phyloP scores from a whole-genome alignment of 2,888 invertebrate species.

The Caenorhabditis uteleia region DNA sequence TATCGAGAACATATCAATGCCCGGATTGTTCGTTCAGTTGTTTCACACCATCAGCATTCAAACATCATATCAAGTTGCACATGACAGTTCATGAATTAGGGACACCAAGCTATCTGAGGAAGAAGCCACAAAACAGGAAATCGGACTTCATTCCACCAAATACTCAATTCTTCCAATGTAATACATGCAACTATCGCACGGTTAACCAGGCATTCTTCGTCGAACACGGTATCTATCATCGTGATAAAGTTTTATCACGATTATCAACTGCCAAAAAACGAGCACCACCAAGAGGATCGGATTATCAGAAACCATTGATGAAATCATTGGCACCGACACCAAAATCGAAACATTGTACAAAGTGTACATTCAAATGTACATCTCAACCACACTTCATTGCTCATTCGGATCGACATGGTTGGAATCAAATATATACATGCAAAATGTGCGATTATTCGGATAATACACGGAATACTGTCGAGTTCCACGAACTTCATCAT shows the following conservation, averaged over 20 bases:
- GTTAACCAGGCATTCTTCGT: constrained; percentile 26
- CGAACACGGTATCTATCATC: constrained; percentile 49
- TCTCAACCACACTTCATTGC: constrained; percentile 37
- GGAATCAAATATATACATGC: constrained; percentile 32
- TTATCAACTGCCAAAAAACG: constrained; percentile 53
- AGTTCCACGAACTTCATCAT: constrained; percentile 57
- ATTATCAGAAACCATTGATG: constrained; percentile 25
- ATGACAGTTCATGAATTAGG: no score
- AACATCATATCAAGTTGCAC: no score
- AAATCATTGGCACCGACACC: constrained; percentile 10
- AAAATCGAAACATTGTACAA: constrained; percentile 22
- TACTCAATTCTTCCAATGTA: constrained; percentile 44
- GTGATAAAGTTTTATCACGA: constrained; percentile 46
- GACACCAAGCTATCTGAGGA: background rate
- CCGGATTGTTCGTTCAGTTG: constrained; percentile 42
- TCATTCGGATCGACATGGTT: constrained; percentile 54
- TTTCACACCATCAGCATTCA: no score
- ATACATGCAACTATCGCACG: constrained; percentile 48
- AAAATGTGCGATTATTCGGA: constrained; percentile 52
- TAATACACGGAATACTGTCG: constrained; percentile 45
- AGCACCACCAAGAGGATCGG: constrained; percentile 33
- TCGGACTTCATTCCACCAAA: constrained; percentile 51
- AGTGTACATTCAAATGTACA: constrained; percentile 54
- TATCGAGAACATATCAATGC: constrained; percentile 42
- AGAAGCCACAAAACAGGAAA: constrained; percentile 7